Conservation (phyloP, 1,140 invertebrate genomes). For the Ips typographus region DNA sequence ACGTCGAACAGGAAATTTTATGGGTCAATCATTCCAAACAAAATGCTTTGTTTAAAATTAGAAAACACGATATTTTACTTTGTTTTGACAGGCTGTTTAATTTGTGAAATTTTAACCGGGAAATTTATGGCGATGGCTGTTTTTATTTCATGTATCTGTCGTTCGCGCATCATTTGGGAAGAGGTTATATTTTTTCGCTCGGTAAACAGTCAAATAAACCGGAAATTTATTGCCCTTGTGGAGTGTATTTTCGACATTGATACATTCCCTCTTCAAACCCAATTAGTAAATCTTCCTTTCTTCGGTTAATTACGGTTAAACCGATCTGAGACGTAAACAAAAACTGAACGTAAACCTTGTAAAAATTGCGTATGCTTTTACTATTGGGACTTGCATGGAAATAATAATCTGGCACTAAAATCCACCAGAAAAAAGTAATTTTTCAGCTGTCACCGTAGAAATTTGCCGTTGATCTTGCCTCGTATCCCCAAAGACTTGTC, state of each 20-base stretch:
- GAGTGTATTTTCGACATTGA: constrained; percentile 9
- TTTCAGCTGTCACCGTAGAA: constrained; percentile 31
- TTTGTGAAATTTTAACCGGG: constrained; percentile 27
- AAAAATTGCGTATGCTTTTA: too few species aligned
- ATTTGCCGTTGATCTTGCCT: constrained; percentile 30
- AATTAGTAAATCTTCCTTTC: not conserved
- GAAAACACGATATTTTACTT: constrained; percentile 32
- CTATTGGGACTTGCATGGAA: not conserved
- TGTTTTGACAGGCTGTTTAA: constrained; percentile 32
- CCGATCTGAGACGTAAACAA: too few species aligned
- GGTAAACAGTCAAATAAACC: constrained; percentile 25
- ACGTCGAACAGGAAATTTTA: constrained; percentile 30
- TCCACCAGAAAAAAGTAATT: constrained; percentile 31
- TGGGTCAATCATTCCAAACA: constrained; percentile 32
- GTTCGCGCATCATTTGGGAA: constrained; percentile 30
- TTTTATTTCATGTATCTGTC: constrained; percentile 29
- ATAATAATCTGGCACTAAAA: constrained; percentile 12
- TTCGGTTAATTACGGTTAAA: not conserved
- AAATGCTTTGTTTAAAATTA: constrained; percentile 33
- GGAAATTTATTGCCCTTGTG: constrained; percentile 12
- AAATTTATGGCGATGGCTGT: constrained; percentile 26
- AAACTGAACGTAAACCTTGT: too few species aligned
- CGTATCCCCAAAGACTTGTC: constrained; percentile 22
- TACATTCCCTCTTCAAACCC: not conserved
- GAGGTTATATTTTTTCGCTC: constrained; percentile 22